These are phyloP conservation scores for Lithophane semibrunnea DNA, from an alignment of 2,888 invertebrate genomes.

Conservation along the genomic window DNA sequence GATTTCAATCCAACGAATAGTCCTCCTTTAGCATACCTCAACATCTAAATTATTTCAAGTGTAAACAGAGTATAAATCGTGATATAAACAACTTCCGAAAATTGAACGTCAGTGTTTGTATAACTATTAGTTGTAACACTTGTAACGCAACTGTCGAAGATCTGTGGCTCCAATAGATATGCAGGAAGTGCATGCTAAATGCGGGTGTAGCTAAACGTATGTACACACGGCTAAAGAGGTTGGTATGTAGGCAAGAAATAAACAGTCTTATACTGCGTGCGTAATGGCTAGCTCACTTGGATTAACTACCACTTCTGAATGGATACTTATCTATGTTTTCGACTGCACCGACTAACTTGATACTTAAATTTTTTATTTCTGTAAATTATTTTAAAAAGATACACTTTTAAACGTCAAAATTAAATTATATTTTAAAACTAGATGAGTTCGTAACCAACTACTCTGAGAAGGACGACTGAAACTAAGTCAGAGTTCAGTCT, in stretches of 20 bases:
- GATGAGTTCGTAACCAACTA: too few species aligned
- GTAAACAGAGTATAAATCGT: constrained; percentile 42
- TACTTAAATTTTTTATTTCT: too few species aligned
- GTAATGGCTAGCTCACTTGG: neutral
- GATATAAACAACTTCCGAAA: constrained; percentile 51
- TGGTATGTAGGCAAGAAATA: constrained; percentile 32
- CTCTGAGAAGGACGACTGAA: too few species aligned
- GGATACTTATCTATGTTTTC: neutral
- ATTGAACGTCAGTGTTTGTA: constrained; percentile 34
- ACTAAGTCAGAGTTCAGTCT: too few species aligned
- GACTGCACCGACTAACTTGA: neutral
- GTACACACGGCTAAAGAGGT: constrained; percentile 8
- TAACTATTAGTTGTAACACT: constrained; percentile 34
- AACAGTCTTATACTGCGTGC: neutral
- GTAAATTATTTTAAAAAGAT: too few species aligned
- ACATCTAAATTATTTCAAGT: constrained; percentile 27
- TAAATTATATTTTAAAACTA: too few species aligned
- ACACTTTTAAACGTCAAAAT: too few species aligned
- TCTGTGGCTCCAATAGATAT: constrained; percentile 49
- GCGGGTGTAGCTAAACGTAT: constrained; percentile 18
- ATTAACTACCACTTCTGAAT: neutral
- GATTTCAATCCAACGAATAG: neutral
- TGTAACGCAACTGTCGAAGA: constrained; percentile 40
- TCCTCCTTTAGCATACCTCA: neutral
- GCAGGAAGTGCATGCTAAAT: constrained; percentile 63